A percentile compares a stretch with the other conserved stretches of the same genome.
Conservation (phyloP, 2,797 vertebrate genomes). For the Galaxias olidus region DNA sequence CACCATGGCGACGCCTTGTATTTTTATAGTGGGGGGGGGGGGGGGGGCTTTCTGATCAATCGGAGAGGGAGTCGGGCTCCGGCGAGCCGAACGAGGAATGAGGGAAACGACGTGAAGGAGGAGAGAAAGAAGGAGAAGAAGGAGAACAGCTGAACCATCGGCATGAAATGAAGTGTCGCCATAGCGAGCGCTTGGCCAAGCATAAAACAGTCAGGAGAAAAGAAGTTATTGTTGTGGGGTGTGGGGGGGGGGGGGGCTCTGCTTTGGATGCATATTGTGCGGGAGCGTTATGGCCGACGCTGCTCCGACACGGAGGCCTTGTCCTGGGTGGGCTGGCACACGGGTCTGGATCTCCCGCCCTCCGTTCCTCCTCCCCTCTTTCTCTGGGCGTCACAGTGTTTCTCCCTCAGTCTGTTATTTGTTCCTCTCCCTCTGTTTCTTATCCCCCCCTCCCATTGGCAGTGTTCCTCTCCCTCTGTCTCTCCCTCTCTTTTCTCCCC, state of each 20-base stretch:
- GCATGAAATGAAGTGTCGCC: conserved; percentile 69
- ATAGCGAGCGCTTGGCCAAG: conserved; percentile 52
- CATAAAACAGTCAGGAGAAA: conserved; percentile 59
- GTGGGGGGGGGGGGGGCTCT: conserved; percentile 40
- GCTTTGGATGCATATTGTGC: conserved; percentile 53
- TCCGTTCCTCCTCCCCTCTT: not conserved
- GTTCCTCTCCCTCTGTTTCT: not conserved
- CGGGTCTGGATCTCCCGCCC: conserved; percentile 32
- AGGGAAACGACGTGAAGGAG: conserved; percentile 2
- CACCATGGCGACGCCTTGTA: conserved; percentile 22
- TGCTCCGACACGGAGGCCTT: conserved; percentile 39
- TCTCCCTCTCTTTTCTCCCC: conserved; percentile 17
- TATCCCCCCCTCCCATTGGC: conserved; percentile 3
- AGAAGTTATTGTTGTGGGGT: conserved; percentile 63
- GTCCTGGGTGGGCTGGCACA: conserved; percentile 22
- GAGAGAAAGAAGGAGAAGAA: not conserved
- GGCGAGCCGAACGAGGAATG: no score
- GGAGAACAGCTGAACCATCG: conserved; percentile 50
- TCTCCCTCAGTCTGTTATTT: conserved; percentile 1
- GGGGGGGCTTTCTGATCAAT: conserved; percentile 53
- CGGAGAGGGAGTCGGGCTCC: conserved; percentile 38
- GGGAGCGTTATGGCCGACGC: conserved; percentile 29
- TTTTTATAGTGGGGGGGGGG: conserved; percentile 30
- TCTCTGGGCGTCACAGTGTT: no score
- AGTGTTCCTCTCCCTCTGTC: conserved; percentile 15